Evolutionary conservation across 2,113 vertebrate species (phyloP).

Genomic region (Neodon shergylaensis): DNA sequence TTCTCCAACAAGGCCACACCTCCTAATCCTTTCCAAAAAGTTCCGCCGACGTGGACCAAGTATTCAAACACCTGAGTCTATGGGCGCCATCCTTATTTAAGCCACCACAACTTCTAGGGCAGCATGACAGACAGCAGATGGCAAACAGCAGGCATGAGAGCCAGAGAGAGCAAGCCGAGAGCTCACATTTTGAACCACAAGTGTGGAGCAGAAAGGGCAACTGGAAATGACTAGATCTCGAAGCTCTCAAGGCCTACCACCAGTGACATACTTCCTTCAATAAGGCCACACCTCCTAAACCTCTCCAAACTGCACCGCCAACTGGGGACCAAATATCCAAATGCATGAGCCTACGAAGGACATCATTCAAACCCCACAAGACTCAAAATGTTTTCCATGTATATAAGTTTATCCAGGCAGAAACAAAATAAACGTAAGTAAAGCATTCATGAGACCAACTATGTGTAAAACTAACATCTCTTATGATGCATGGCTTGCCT

Average conservation of each 20-base stretch:
- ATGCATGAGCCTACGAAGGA: no score
- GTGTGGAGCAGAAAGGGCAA: not conserved
- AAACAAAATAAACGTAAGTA: constrained; percentile 52
- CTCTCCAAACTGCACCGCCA: not conserved
- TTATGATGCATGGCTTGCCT: not conserved
- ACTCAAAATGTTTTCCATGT: not conserved
- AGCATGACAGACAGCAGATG: not conserved
- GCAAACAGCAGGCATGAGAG: not conserved
- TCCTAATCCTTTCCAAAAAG: not conserved
- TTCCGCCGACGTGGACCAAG: not conserved
- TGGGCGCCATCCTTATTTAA: not conserved
- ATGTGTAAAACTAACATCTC: not conserved
- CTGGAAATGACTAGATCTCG: not conserved
- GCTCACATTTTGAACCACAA: not conserved
- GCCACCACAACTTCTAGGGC: not conserved
- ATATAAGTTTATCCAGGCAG: constrained; percentile 26
- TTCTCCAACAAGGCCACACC: not conserved
- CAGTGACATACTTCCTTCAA: not conserved
- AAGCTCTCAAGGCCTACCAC: not conserved
- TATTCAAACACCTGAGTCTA: not conserved
- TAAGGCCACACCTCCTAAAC: not conserved
- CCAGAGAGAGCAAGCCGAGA: not conserved
- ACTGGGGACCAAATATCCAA: not conserved
- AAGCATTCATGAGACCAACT: not conserved
- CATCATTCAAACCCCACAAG: not conserved